Evolutionary conservation across 1,140 invertebrate species (phyloP).

Genomic region (Drosophila sechellia): DNA sequence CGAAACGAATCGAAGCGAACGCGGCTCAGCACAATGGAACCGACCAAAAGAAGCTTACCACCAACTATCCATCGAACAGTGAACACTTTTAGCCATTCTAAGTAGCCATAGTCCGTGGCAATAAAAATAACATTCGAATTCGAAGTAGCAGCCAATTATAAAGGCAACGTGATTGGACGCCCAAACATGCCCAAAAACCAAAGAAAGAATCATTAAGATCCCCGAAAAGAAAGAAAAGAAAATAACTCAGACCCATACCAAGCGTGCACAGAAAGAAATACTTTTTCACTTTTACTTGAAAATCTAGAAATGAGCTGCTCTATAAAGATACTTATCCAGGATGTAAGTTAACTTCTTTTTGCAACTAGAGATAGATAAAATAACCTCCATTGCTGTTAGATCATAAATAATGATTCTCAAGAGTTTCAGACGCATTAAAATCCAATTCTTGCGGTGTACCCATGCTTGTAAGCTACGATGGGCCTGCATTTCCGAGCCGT

Average conservation of each 20-base stretch:
- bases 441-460: background rate
- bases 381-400: background rate
- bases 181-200: conserved; percentile 26
- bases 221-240: conserved; percentile 19
- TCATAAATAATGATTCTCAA: background rate
- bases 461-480: background rate
- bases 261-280: conserved; percentile 11
- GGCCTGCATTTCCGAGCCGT: conserved; percentile 48
- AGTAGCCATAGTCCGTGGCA: conserved; percentile 34
- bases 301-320: background rate
- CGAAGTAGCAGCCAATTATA: conserved; percentile 35
- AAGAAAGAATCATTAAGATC: conserved; percentile 29
- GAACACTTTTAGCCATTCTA: conserved; percentile 31
- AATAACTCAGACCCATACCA: conserved; percentile 22
- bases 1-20: conserved; percentile 51
- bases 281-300: background rate
- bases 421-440: too few relatives aligned
- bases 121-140: conserved; percentile 32
- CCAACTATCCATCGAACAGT: conserved; percentile 20
- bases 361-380: background rate
- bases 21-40: conserved; percentile 44
- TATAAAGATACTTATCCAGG: background rate
- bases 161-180: conserved; percentile 39
- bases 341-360: too few relatives aligned
- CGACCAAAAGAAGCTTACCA: conserved; percentile 58